A percentile compares a stretch with the other conserved stretches of the same genome.
Conservation (phyloP, 2,113 vertebrate species). For the Pluvialis apricaria region DNA sequence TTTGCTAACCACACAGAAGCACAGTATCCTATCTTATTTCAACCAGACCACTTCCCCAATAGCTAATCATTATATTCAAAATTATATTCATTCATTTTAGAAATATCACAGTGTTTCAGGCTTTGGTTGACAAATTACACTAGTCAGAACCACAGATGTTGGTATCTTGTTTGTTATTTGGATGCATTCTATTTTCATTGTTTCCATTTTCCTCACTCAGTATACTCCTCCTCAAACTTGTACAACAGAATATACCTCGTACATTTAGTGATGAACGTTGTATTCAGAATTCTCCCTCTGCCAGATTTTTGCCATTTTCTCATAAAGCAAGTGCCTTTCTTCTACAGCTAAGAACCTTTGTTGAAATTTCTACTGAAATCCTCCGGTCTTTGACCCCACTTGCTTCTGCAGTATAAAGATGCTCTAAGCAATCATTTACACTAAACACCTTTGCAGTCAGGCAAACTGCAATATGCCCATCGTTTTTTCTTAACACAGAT, state of each 20-base stretch:
- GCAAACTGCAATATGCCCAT: not conserved
- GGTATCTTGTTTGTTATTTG: not conserved
- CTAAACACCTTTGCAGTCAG: not conserved
- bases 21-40: constrained; percentile 2
- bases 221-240: not conserved
- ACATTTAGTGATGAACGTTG: not conserved
- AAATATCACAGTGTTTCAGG: constrained; percentile 4
- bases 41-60: not conserved
- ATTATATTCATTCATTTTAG: not conserved
- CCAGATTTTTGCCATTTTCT: not conserved
- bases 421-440: not conserved
- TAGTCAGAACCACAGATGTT: not conserved
- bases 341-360: not conserved
- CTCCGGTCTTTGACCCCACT: not conserved
- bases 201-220: not conserved
- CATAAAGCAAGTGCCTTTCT: not conserved
- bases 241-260: not conserved
- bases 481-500: not conserved
- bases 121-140: not conserved
- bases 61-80: not conserved
- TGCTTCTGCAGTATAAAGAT: not conserved
- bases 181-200: not conserved
- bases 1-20: not conserved
- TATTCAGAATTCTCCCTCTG: not conserved
- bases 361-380: not conserved